Evolutionary conservation across 1,140 invertebrate species (phyloP), one percentile per base, ranked within the genome.

Genomic region (Magallana gigas): DNA sequence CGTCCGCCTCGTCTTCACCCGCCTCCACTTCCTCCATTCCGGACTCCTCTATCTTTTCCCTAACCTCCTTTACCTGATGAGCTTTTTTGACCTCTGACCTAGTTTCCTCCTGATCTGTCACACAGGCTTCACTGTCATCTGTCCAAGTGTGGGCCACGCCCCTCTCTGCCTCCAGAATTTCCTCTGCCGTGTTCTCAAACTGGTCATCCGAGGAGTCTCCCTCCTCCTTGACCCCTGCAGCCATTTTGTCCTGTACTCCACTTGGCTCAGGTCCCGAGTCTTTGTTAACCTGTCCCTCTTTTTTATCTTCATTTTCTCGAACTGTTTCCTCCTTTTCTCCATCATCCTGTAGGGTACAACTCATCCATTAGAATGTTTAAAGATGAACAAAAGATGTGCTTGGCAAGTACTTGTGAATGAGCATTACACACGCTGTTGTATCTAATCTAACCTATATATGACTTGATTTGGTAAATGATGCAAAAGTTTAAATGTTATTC

Each of bases 131-230:
- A 76, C 68, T 76, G 9, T 76, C 68, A 9, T 76, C 68, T 76
- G 68, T 76, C 68, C 68, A 76, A 12, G 18, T 76, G 8, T 76
- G 68, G 9, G 68, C 23, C 23, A 76, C 68, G 8, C 68, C 68
- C 68, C 68, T 76, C 29, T 89, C 88, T 76, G 81, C 59, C 64
- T 89, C 88, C 57, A 89, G 80, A 18, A 89, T 89, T 81, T 88
- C 68, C 84, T 89, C 88, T 16, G 87, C 57, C n/a, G 84, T 87
- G 12, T 90, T 83, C 60, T 90, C 88, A 90, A 90, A 90, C 81
- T 90, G 86, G 57, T 86, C 84, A 48, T 89, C 88, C 18, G 86
- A 87, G 56, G 64, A 62, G 56, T 60, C 81, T 9, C 83, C 83
- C 12, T 57, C 23, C 29, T 86, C 48, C 9, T 59, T 64, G 36